Evolutionary conservation across 2,113 vertebrate species (phyloP), one percentile per base, ranked within the genome.

Genomic region (Leptocoma aspasia): DNA sequence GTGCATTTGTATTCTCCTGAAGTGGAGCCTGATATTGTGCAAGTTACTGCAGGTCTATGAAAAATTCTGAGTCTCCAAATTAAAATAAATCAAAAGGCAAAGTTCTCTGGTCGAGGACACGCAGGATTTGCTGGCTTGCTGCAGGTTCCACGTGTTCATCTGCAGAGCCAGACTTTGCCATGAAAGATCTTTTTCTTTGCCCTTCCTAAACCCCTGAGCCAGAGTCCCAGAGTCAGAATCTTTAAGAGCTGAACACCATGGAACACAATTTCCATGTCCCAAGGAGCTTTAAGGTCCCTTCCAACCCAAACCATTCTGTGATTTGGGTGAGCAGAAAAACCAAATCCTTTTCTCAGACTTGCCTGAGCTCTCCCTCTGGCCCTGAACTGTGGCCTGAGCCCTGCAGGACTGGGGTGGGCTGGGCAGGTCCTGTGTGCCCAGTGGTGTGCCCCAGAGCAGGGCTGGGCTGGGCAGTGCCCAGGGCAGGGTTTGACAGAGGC

Each of bases 211-310:
- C 6, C 6, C 42, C 66, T 15, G 11, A 65, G 37, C 75, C 71
- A 3, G 53, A 76, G n/a, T 7, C 44, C 23, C 50, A 28, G 41
- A 28, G 10, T 7, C 1, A 0, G 30, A 27, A 19, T 13, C 10
- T 5, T 10, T 7, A 35, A 33, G 33, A 2, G 63, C 79, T 44
- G 45, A 37, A 44, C 63, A 41, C 60, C 68, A 15, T 1, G 4
- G 59, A 31, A 42, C 39, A 45, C 42, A 45, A 22, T 10, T 37
- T 17, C 91, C 45, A 9, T 2, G 17, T 42, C 77, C 73, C 86
- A 20, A 19, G 41, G 47, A 82, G 47, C 41, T 61, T 54, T 20
- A 13, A 54, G 17, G 12, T 49, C 54, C 47, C 21, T 42, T 42
- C 47, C 70, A 35, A 56, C 30, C n/a, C 70, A 35, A 69, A 27